Base-by-base conservation (phyloP, 2,113 vertebrate genomes). In the Albula glossodonta region DNA sequence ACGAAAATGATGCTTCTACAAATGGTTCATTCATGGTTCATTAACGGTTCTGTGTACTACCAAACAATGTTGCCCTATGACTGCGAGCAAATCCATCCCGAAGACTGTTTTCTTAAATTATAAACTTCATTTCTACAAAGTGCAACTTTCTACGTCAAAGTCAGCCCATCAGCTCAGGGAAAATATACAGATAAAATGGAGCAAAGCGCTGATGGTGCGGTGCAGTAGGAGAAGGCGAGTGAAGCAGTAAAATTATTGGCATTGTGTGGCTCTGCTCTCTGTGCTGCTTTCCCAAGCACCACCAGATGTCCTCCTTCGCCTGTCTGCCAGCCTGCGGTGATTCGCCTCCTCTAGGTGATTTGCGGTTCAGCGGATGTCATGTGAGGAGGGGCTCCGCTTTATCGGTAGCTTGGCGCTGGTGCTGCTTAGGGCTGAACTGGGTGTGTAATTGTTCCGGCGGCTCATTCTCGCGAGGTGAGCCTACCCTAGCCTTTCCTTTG, bases 401-500 rank as follows among this genome's bases (percentile, higher is more conserved):
- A 13, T 74, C 56, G 13, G 74, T 0, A 9, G 25, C 52, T 51
- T 60, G 52, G 31, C 17, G 77, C 25, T 83, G 11, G 81, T 57
- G 60, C 51, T n/a, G 79, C n/a, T 70, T 57, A 51, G 80, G 85
- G 85, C 50, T 82, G 17, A 49, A 81, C 66, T 77, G 85, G 87
- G 85, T 70, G 87, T 87, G 87, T 84, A 83, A 87, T 85, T 86
- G 78, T 87, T 84, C 80, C 89, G 87, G 86, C 81, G 13, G 81
- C 78, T 57, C 87, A 85, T 85, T 88, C 89, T 90, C 89, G 89
- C 85, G 89, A 90, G 87, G 87, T 88, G 89, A 88, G 86, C 78
- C 49, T 12, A 78, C 25, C 19, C 25, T 22, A 63, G 79, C 60
- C 19, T 56, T 82, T 70, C 80, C 66, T 52, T 81, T 63, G 78